These are phyloP conservation scores for Priocnemis perturbator DNA, from an alignment of 2,888 invertebrate genomes.

Conservation along the genomic window DNA sequence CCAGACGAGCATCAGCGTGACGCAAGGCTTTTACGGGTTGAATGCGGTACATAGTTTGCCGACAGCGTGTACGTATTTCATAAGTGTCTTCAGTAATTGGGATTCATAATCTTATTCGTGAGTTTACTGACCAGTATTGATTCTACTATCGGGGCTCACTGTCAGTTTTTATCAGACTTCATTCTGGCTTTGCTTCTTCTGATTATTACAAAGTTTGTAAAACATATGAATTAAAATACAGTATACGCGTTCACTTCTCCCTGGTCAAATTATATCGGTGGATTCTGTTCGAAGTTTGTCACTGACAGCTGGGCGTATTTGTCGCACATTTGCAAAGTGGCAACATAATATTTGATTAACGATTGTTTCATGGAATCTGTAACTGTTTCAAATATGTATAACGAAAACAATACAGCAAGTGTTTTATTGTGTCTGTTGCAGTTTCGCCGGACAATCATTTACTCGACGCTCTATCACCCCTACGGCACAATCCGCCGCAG, in stretches of 20 bases:
- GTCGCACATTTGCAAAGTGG: no score
- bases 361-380: slow-evolving; percentile 3
- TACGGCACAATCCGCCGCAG: slow-evolving; percentile 47
- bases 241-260: neutral
- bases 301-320: slow-evolving; percentile 8
- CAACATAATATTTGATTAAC: no score
- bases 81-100: slow-evolving; percentile 5
- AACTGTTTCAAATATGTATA: no score
- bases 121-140: no score
- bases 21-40: slow-evolving; percentile 65
- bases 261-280: no score
- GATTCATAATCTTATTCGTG: neutral
- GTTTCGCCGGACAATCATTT: slow-evolving; percentile 46
- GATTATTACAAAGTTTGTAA: no score
- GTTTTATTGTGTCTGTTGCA: slow-evolving; percentile 29
- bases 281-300: neutral
- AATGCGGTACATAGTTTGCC: slow-evolving; percentile 57
- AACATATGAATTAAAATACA: neutral
- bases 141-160: no score
- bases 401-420: slow-evolving; percentile 13
- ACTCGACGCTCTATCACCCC: slow-evolving; percentile 35
- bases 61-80: slow-evolving; percentile 42
- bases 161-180: no score
- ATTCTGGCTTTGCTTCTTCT: no score
- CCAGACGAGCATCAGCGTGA: slow-evolving; percentile 69